phyloP scores from a whole-genome alignment of 2,113 vertebrate species.

The Vimba vimba region DNA sequence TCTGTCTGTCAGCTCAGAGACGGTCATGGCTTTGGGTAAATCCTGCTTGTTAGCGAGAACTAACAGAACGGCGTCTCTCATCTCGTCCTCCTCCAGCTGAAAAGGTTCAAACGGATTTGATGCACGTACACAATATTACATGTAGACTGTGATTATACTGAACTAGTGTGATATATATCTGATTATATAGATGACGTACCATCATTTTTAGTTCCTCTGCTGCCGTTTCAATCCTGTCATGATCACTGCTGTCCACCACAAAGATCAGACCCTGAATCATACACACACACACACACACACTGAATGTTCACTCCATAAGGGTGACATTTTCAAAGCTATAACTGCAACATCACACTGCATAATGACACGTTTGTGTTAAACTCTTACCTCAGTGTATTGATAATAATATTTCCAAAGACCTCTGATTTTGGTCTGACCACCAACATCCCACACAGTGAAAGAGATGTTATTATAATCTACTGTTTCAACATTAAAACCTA shows the following conservation, averaged over 20 bases:
- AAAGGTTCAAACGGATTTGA: constrained; percentile 73
- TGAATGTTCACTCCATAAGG: not conserved
- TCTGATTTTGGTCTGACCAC: constrained; percentile 83
- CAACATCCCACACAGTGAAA: constrained; percentile 86
- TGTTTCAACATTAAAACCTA: constrained; percentile 84
- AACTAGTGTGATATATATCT: not conserved
- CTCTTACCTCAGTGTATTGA: constrained; percentile 82
- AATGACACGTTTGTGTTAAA: not conserved
- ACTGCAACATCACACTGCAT: too few relatives aligned
- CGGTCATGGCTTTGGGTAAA: constrained; percentile 85
- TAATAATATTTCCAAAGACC: constrained; percentile 85
- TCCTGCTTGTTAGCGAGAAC: constrained; percentile 91
- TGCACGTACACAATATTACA: constrained; percentile 76
- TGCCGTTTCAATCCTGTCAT: constrained; percentile 77
- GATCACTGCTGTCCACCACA: constrained; percentile 92
- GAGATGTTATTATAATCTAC: constrained; percentile 86
- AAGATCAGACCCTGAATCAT: constrained; percentile 88
- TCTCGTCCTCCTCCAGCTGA: constrained; percentile 84
- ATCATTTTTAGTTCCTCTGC: constrained; percentile 72
- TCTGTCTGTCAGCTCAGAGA: constrained; percentile 87
- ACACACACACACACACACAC: too few relatives aligned
- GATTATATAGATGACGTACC: not conserved
- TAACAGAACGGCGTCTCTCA: constrained; percentile 82
- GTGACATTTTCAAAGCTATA: not conserved
- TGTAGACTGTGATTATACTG: constrained; percentile 64